Evolutionary conservation across 2,888 invertebrate genomes (phyloP).

Genomic region (Galeruca laticollis): DNA sequence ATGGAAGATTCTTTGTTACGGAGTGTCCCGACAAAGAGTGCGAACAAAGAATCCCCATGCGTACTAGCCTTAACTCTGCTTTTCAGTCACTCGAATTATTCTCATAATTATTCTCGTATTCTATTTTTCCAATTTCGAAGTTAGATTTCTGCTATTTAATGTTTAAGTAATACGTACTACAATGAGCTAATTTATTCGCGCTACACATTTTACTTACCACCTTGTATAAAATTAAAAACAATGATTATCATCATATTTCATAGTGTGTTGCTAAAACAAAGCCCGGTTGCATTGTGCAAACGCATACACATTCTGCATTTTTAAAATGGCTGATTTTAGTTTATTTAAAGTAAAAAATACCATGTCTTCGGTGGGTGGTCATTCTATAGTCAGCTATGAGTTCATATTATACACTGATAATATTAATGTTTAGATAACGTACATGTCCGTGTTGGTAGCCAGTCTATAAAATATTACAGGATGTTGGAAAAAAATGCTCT

Average conservation of each 20-base stretch:
- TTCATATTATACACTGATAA: background rate
- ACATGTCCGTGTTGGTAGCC: background rate
- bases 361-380: slow-evolving; percentile 14
- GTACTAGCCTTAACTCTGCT: no score
- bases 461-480: background rate
- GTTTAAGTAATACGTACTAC: no score
- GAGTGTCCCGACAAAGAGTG: no score
- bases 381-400: background rate
- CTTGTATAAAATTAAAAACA: background rate
- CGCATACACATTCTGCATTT: slow-evolving; percentile 11
- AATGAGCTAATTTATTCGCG: background rate
- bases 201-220: background rate
- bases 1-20: no score
- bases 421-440: background rate
- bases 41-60: no score
- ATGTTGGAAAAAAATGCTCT: background rate
- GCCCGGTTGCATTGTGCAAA: slow-evolving; percentile 25
- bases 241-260: slow-evolving; percentile 10
- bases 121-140: no score
- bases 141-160: no score
- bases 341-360: slow-evolving; percentile 7
- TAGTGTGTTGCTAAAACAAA: slow-evolving; percentile 35
- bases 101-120: no score
- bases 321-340: slow-evolving; percentile 1
- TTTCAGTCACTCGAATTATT: no score